Evolutionary conservation across 1,140 invertebrate genomes (phyloP), one percentile per base, ranked within the genome.

Genomic region (Hetaerina americana): DNA sequence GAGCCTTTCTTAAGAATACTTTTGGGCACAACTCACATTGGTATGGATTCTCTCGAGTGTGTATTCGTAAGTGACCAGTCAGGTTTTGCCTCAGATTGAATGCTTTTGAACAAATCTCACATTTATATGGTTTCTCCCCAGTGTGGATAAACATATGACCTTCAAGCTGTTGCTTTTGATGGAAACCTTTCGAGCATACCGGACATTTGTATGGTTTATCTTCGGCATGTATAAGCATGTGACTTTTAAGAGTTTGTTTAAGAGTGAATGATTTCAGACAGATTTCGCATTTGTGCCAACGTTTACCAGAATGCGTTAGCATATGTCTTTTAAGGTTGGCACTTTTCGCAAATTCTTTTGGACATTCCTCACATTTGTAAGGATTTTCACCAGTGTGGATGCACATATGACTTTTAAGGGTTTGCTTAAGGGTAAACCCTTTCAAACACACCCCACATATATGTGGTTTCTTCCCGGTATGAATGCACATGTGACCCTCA

Each of bases 251-350:
- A n/a, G n/a, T n/a, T n/a, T n/a, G n/a, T n/a, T n/a, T n/a, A n/a
- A n/a, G n/a, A n/a, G n/a, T n/a, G n/a, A 57, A 57, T 12, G 12
- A 12, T 22, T 57, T 57, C 22, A 12, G 12, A 22, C 49, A 57
- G 12, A 57, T 22, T 22, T 57, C 49, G 49, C 49, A 57, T 22
- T 57, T 57, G 49, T 57, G 22, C 12, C 86, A 86, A 29, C 84
- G 82, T 74, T 88, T 86, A 0, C 86, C 84, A 0, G 87, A 87
- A 76, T 88, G 87, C 18, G 86, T 85, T 26, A 87, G 78, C 68
- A 86, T 75, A 76, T 88, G 87, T 12, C 86, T 80, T 66, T 86
- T 81, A 1, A 88, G 79, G 75, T 88, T 87, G 75, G 83, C 83
- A 24, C 76, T 82, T 75, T 84, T 83, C 10, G 84, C 82, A 75